A percentile compares a stretch with the other conserved stretches of the same genome.
phyloP scores from a whole-genome alignment of 2,113 vertebrate species.

The Mesoclemmys tuberculata region DNA sequence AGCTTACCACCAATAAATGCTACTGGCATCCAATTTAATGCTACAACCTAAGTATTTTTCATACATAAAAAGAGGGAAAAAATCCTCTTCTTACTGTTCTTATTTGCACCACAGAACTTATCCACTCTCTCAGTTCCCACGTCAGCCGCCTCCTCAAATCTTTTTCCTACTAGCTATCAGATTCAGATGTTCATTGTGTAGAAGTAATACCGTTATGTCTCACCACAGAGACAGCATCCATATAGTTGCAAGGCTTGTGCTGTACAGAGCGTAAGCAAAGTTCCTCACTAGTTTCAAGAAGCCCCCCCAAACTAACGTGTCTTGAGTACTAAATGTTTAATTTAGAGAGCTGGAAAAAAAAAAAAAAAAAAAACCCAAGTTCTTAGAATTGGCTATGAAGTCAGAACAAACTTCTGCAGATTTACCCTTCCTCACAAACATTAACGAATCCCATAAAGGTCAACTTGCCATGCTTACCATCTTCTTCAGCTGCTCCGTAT shows the following conservation, averaged over 20 bases:
- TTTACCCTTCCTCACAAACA: slow-evolving; percentile 21
- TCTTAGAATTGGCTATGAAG: not conserved
- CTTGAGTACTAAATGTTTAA: not conserved
- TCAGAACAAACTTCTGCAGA: not conserved
- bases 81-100: not conserved
- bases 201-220: not conserved
- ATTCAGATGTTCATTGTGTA: slow-evolving; percentile 10
- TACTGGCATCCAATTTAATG: not conserved
- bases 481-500: too few relatives aligned
- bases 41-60: not conserved
- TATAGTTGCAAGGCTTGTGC: not conserved
- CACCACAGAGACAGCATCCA: not conserved
- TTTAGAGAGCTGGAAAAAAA: slow-evolving; percentile 6
- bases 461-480: not conserved
- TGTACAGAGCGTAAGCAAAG: not conserved
- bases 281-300: not conserved
- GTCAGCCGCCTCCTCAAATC: not conserved
- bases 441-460: not conserved
- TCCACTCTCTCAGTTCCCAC: not conserved
- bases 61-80: not conserved
- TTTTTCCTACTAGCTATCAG: slow-evolving; percentile 9
- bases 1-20: not conserved
- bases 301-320: not conserved
- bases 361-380: not conserved
- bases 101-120: not conserved